Conservation (phyloP, 2,797 vertebrate genomes). For the Chromis chromis region DNA sequence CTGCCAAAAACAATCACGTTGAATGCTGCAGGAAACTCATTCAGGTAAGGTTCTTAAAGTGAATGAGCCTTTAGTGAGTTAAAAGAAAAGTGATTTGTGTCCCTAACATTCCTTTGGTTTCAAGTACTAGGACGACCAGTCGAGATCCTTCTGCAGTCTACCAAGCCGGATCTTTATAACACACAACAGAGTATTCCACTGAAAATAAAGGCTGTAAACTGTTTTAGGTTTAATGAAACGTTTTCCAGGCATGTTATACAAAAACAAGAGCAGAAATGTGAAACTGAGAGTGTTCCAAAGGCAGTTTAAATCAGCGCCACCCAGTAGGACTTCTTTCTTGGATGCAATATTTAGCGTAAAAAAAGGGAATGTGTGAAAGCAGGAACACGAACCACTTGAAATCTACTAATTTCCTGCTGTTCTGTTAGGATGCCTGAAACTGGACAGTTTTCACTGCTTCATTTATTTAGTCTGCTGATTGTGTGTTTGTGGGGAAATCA, state of each 20-base stretch:
- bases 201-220: background rate
- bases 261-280: slow-evolving; percentile 18
- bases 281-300: slow-evolving; percentile 19
- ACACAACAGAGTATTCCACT: background rate
- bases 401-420: background rate
- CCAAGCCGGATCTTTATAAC: slow-evolving; percentile 4
- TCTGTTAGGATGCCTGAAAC: slow-evolving; percentile 32
- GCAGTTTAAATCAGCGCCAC: background rate
- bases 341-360: slow-evolving; percentile 7
- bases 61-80: background rate
- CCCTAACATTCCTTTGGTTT: background rate
- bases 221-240: slow-evolving; percentile 4
- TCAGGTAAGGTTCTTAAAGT: slow-evolving; percentile 85
- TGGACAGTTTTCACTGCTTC: slow-evolving; percentile 20
- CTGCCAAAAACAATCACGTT: slow-evolving; percentile 91
- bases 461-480: slow-evolving; percentile 54
- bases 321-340: slow-evolving; percentile 23
- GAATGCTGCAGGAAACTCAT: slow-evolving; percentile 93
- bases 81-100: background rate
- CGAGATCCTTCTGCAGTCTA: background rate
- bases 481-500: slow-evolving; percentile 26
- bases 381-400: slow-evolving; percentile 22
- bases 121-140: too few species aligned
- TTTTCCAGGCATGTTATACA: slow-evolving; percentile 9
- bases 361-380: slow-evolving; percentile 36